A percentile compares a stretch with the other conserved stretches of the same genome.
Conservation (phyloP, 2,113 vertebrate genomes). For the Todiramphus chloris region DNA sequence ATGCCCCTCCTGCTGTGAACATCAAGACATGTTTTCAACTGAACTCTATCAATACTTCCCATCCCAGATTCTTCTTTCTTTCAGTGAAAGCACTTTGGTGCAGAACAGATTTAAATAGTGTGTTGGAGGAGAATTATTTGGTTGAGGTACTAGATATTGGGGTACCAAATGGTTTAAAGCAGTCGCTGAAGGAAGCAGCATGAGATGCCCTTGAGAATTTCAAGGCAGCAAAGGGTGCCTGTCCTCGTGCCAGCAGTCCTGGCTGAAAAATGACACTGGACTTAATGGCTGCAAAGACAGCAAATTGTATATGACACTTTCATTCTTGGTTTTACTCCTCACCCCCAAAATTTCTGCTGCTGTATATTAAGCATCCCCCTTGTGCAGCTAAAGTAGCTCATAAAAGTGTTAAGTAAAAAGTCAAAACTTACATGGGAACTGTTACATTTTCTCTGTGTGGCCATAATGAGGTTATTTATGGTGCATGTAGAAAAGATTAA, state of each 20-base stretch:
- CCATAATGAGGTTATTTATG: constrained; percentile 80
- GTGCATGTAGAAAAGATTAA: constrained; percentile 76
- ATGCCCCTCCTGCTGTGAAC: background rate
- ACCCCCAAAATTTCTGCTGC: background rate
- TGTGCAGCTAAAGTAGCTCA: constrained; percentile 56
- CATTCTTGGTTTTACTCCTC: background rate
- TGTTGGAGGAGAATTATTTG: background rate
- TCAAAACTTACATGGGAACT: constrained; percentile 48
- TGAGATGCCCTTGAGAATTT: background rate
- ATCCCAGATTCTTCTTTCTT: background rate
- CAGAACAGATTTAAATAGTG: background rate
- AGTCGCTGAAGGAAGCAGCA: background rate
- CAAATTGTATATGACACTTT: background rate
- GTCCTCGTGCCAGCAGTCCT: background rate
- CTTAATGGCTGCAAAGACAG: background rate
- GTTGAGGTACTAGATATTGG: background rate
- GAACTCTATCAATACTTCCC: background rate
- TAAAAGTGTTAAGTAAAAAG: constrained; percentile 62
- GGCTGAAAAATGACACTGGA: background rate
- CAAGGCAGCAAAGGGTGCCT: background rate
- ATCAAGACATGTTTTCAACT: background rate
- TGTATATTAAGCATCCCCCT: background rate
- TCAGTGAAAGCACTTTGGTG: background rate
- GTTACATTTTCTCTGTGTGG: constrained; percentile 75
- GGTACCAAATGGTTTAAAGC: background rate